Percentiles rank a stretch among this genome's conserved stretches.
Evolutionary conservation across 2,888 invertebrate genomes (phyloP).

Genomic region (Cephus nigrinus): DNA sequence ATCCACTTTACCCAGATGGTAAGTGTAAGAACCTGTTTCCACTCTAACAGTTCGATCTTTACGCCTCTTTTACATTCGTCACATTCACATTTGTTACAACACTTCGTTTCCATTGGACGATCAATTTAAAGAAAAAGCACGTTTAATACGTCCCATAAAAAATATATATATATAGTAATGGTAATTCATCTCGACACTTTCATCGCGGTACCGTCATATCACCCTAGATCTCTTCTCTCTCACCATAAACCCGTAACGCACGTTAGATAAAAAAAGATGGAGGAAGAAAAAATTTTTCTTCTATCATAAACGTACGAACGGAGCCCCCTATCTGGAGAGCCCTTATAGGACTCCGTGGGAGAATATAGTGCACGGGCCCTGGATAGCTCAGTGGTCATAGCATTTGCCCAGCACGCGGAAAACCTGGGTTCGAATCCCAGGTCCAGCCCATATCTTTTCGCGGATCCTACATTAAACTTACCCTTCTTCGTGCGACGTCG

Average conservation of each 20-base stretch:
- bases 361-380: no score
- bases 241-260: background rate
- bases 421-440: no score
- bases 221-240: background rate
- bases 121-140: background rate
- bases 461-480: background rate
- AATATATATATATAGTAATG: background rate
- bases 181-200: background rate
- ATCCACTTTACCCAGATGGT: background rate
- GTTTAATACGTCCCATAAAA: no score
- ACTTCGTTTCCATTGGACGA: background rate
- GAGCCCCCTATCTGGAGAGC: no score
- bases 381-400: no score
- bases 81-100: background rate
- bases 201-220: background rate
- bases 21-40: background rate
- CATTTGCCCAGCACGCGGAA: no score
- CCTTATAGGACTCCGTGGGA: no score
- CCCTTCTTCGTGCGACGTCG: background rate
- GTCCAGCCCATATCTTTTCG: no score
- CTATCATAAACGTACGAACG: background rate
- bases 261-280: background rate
- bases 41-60: background rate
- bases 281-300: background rate
- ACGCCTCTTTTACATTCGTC: background rate